Base-by-base conservation (phyloP, 2,113 vertebrate species). In the Stegastes partitus region DNA sequence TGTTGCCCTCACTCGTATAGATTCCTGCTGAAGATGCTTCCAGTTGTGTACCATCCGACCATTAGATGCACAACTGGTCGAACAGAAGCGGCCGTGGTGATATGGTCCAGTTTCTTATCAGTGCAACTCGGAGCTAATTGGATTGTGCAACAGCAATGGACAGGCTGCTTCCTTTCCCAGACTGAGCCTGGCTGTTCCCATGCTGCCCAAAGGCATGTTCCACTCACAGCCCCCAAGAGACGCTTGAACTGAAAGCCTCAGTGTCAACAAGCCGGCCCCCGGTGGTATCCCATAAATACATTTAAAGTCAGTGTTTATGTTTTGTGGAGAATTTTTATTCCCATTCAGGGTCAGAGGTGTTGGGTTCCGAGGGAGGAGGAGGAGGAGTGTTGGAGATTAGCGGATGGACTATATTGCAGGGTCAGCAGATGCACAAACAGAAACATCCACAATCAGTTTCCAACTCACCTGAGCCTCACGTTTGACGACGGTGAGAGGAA, bases 141-240 rank as follows among this genome's bases (percentile, higher is more conserved):
- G 70, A 78, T 93, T 93, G 86, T 37, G 83, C 85, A 93, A 93
- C 86, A 62, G 70, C 69, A 50, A 66, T 47, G 82, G 81, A 82
- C 82, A 81, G 82, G 42, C 85, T 91, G 94, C 87, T 95, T 93
- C 92, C 90, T 88, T 94, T 94, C 94, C 94, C 94, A 95, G 86
- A 82, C 85, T 58, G 44, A 72, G 80, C 34, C 67, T 47, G 77
- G 58, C 45, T 44, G 72, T 89, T 89, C 84, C 68, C 86, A 91
- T 76, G 80, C 71, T 86, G 23, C 81, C 53, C 68, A 79, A 49
- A 79, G 47, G 68, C 61, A 70, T 61, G 42, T 55, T 67, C 56
- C 66, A 57, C 39, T 49, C 42, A 37, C 39, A 68, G 11, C 4
- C 22, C 78, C 74, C 71, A 10, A 61, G 77, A 84, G 74, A 77